Evolutionary conservation across 2,888 invertebrate species (phyloP).

Genomic region (Pemphredon lugubris): DNA sequence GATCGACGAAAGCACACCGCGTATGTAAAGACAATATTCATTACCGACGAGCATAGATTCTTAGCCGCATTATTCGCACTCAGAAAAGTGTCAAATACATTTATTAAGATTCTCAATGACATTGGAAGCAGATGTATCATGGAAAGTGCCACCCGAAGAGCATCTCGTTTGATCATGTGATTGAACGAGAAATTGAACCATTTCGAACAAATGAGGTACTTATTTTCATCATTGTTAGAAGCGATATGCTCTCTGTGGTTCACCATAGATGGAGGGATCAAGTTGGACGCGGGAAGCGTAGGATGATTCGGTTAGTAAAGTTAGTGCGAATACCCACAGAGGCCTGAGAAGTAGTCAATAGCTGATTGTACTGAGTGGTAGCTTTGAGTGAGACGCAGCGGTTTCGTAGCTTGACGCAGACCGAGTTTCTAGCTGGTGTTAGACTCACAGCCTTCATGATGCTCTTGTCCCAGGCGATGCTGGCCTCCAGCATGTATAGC

Average conservation of each 20-base stretch:
- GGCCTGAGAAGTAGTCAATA: slow-evolving; percentile 79
- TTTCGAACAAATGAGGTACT: slow-evolving; percentile 12
- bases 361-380: slow-evolving; percentile 80
- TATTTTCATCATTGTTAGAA: slow-evolving; percentile 29
- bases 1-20: background rate
- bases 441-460: slow-evolving; percentile 98
- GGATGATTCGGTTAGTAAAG: slow-evolving; percentile 75
- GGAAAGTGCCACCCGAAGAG: slow-evolving; percentile 47
- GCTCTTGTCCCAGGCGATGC: slow-evolving; percentile 99
- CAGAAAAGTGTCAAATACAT: slow-evolving; percentile 7
- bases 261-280: slow-evolving; percentile 10
- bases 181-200: background rate
- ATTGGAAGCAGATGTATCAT: slow-evolving; percentile 22
- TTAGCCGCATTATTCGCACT: slow-evolving; percentile 59
- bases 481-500: slow-evolving; percentile 93
- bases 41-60: background rate
- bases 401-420: slow-evolving; percentile 79
- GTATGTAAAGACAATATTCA: background rate
- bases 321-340: slow-evolving; percentile 81
- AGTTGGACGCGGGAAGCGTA: slow-evolving; percentile 54
- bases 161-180: slow-evolving; percentile 44
- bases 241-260: slow-evolving; percentile 61
- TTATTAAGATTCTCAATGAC: slow-evolving; percentile 14
- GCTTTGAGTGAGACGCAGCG: slow-evolving; percentile 80
- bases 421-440: slow-evolving; percentile 79